phyloP scores from a whole-genome alignment of 2,797 vertebrate genomes.

The Artibeus lituratus region DNA sequence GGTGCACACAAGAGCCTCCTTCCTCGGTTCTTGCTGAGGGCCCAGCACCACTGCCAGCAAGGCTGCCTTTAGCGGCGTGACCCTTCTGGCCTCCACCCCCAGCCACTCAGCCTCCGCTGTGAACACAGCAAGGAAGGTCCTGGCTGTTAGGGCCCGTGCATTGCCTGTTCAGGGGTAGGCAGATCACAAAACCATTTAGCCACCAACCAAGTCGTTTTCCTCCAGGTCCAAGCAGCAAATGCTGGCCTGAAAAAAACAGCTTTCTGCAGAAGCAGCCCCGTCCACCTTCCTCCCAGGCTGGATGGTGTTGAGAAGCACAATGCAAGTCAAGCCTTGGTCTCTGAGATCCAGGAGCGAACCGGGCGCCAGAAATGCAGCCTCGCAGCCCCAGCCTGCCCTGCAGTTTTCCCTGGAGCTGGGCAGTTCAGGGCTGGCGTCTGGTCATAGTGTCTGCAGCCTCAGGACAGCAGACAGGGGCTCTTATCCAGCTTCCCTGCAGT shows the following conservation, averaged over 20 bases:
- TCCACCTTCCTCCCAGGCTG: not conserved
- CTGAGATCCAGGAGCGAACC: not conserved
- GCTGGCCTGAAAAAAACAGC: not conserved
- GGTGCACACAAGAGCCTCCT: no score
- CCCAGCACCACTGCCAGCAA: not conserved
- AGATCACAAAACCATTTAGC: not conserved
- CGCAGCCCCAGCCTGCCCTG: not conserved
- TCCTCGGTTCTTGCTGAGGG: not conserved
- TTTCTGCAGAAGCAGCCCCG: not conserved
- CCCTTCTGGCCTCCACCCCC: not conserved
- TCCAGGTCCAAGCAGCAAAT: not conserved
- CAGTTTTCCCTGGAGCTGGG: not conserved
- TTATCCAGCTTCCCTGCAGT: not conserved
- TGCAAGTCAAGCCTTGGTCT: not conserved
- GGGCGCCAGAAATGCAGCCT: not conserved
- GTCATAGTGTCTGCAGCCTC: not conserved
- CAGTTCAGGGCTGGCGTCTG: not conserved
- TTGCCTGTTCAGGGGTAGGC: not conserved
- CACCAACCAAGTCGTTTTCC: not conserved
- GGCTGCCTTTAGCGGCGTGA: not conserved
- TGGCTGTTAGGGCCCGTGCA: no score
- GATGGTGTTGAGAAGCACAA: not conserved
- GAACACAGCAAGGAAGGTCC: not conserved
- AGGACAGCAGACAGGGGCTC: not conserved
- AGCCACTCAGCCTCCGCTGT: not conserved